A percentile compares a stretch with the other conserved stretches of the same genome.
Conservation (phyloP, 2,797 vertebrate genomes). For the Acropternis orthonyx region DNA sequence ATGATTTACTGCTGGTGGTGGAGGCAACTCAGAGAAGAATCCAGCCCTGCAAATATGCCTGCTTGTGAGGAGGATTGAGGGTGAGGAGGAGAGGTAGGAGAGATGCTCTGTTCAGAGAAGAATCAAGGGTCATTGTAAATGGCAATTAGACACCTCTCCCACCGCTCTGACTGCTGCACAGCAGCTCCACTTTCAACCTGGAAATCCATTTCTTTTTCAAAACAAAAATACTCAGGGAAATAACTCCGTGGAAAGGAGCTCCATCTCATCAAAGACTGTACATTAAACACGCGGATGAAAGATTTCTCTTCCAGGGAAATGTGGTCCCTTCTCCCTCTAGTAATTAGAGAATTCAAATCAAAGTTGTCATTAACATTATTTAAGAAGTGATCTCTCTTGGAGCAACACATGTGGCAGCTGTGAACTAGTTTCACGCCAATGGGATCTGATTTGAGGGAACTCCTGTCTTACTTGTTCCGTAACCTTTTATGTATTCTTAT, state of each 20-base stretch:
- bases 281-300: constrained; percentile 49
- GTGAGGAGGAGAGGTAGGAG: not conserved
- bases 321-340: not conserved
- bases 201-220: constrained; percentile 39
- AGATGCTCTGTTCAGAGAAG: not conserved
- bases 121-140: not conserved
- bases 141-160: not conserved
- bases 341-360: constrained; percentile 57
- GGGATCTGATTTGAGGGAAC: constrained; percentile 7
- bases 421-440: not conserved
- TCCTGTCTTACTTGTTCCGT: not conserved
- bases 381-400: constrained; percentile 24
- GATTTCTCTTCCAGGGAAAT: constrained; percentile 22
- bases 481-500: constrained; percentile 19
- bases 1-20: constrained; percentile 25
- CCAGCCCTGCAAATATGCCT: not conserved
- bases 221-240: constrained; percentile 30
- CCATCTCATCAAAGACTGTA: not conserved
- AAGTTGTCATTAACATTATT: constrained; percentile 55
- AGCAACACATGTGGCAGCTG: constrained; percentile 5
- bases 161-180: not conserved
- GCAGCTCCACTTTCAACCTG: constrained; percentile 8
- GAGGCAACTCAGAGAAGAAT: not conserved
- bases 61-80: not conserved
- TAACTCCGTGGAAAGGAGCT: not conserved